Base-by-base conservation (phyloP, 2,113 vertebrate species). In the Mungos mungo region DNA sequence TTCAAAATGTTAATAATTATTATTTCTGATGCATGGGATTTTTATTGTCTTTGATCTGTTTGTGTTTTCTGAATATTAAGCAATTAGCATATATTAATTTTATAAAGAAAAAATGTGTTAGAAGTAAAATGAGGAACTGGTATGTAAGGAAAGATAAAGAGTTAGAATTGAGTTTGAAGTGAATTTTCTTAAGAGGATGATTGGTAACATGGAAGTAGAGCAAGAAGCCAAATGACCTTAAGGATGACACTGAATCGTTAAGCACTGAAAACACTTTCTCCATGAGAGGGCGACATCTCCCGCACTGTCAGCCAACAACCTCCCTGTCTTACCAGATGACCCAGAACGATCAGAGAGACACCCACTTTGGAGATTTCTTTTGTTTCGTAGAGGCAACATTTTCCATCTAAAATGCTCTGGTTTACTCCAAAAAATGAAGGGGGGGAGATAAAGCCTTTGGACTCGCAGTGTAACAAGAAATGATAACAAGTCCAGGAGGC, bases 291-390 rank as follows among this genome's bases (percentile, higher is more conserved):
- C 18, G 2, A 88, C 21, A 21, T 77, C 16, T 84, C 66, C 91
- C 13, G 9, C 4, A 25, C 88, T 1, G 0, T 79, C 38, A 60
- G 25, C 60, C 68, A 72, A 27, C 38, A 15, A 54, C 69, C 79
- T 60, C 68, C 25, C 66, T 85, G 76, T 50, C 54, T 41, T 68
- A 80, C 0, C 8, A 0, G 8, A 29, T 2, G 65, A 88, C 63
- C 83, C 92, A 47, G 74, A 96, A 92, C 95, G 88, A 93, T 76
- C 4, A 86, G n/a, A 7, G 72, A 11, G 38, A 96, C 45, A 92
- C 25, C 66, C 33, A 76, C 87, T 77, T 88, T 50, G 77, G 63
- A 92, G 65, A 84, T 90, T 83, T 77, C 71, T 77, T 83, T 86
- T 80, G 86, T 92, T 83, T 95, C 86, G 50, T 0, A 38, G 71